A percentile compares a stretch with the other conserved stretches of the same genome.
These are phyloP conservation scores for Leptocoma aspasia DNA, from an alignment of 2,113 vertebrate genomes.

Conservation along the genomic window DNA sequence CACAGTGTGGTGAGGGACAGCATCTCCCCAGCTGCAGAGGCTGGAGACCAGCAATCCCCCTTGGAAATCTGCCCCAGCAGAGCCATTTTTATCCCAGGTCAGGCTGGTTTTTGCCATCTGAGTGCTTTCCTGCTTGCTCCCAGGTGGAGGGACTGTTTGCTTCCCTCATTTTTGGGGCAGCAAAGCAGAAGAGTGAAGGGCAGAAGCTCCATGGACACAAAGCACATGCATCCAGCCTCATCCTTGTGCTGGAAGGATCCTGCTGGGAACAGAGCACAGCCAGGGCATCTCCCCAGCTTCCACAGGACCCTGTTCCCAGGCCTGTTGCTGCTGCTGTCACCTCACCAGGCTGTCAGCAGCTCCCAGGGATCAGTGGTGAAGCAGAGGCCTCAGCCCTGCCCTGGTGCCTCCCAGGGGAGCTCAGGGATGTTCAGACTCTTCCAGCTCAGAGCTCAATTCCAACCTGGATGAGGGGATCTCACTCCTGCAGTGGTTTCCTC, in stretches of 20 bases:
- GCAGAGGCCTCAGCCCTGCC: background rate
- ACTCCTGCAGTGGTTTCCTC: background rate
- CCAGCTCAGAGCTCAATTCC: background rate
- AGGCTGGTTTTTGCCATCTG: background rate
- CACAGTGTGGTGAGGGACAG: fast-evolving
- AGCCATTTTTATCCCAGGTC: background rate
- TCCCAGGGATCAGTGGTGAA: fast-evolving
- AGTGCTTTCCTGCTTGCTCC: background rate
- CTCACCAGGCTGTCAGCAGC: background rate
- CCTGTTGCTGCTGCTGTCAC: background rate
- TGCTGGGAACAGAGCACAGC: background rate
- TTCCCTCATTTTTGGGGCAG: background rate
- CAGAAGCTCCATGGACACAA: background rate
- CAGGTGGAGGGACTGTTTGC: background rate
- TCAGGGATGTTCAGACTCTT: background rate
- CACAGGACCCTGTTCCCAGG: background rate
- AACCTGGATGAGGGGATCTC: background rate
- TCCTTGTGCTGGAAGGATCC: background rate
- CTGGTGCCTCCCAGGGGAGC: background rate
- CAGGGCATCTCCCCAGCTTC: background rate
- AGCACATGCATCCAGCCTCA: fast-evolving
- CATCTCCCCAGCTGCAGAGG: background rate
- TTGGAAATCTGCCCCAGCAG: background rate
- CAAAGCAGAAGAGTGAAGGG: background rate
- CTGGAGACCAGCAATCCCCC: background rate